Base-by-base conservation (phyloP, 2,797 vertebrate genomes). In the Numenius phaeopus region DNA sequence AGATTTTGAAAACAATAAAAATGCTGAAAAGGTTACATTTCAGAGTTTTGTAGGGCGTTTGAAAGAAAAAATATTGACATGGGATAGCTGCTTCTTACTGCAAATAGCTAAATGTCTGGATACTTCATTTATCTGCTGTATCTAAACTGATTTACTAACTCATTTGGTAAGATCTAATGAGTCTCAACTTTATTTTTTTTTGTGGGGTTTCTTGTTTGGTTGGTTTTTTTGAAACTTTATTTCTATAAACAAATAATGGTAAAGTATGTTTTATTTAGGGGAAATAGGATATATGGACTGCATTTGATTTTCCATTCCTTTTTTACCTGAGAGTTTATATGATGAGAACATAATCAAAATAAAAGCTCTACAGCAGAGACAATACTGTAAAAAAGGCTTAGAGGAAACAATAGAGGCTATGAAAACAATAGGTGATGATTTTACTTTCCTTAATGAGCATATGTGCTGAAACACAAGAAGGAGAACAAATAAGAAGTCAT, bases 401-500 rank as follows among this genome's bases (percentile, higher is more conserved):
- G 30, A 87, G 71, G 73, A 91, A 77, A 50, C 11, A 90, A 44
- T 6, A 44, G 47, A 75, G 20, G 17, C 62, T 86, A 62, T 65
- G 57, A 91, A 95, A 94, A 77, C 67, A 55, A 57, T 75, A 50
- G 81, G 14, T 80, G 91, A 85, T 87, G 14, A 85, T 72, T 95
- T 94, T 71, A 32, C 61, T 91, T 76, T 80, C 71, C 61, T n/a
- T 93, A 93, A 89, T 87, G 85, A 95, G 55, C 73, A 55, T 40
- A 70, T 44, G 62, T 75, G 83, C 40, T 90, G 40, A 65, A 81
- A 58, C 73, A 76, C 54, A 87, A 75, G 42, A 65, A 82, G 39
- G 64, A 87, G 70, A 92, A 87, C 64, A 95, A 84, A 87, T 59
- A 50, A 87, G 71, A 89, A 95, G 88, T 67, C 91, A 84, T 57